phyloP scores from a whole-genome alignment of 1,140 invertebrate genomes.

The Nylanderia fulva region DNA sequence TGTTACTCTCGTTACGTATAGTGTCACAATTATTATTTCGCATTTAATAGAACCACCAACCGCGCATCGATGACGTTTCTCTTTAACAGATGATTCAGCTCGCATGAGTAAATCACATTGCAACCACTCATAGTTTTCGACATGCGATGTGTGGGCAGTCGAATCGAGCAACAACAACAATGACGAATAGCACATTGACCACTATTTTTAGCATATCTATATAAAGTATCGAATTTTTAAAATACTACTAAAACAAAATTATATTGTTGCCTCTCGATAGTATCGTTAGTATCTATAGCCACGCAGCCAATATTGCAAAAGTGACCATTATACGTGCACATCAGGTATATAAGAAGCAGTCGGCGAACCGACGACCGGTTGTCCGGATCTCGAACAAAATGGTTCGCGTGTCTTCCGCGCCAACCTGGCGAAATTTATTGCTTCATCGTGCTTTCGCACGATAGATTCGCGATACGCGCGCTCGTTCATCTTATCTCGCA shows the following conservation, averaged over 20 bases:
- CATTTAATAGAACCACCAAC: conserved; percentile 30
- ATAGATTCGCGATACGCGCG: conserved; percentile 50
- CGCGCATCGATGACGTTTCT: background rate
- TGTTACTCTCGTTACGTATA: conserved; percentile 10
- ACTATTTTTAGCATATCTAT: background rate
- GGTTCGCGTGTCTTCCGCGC: conserved; percentile 83
- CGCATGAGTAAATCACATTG: background rate
- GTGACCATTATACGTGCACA: conserved; percentile 17
- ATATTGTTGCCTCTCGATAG: background rate
- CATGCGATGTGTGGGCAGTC: background rate
- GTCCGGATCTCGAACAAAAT: conserved; percentile 78
- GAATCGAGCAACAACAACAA: background rate
- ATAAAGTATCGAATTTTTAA: background rate
- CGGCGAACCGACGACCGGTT: conserved; percentile 51
- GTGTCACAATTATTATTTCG: conserved; percentile 22
- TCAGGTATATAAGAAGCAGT: conserved; percentile 42
- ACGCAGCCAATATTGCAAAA: conserved; percentile 24
- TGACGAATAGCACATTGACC: background rate
- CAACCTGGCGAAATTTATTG: conserved; percentile 80
- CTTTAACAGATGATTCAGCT: conserved; percentile 5
- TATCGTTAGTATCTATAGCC: background rate
- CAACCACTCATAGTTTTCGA: background rate
- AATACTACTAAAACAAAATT: background rate
- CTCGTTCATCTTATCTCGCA: conserved; percentile 53
- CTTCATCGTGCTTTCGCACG: conserved; percentile 79